Evolutionary conservation across 2,888 invertebrate genomes (phyloP), one percentile per base, ranked within the genome.

Genomic region (Caenorhabditis zanzibari): DNA sequence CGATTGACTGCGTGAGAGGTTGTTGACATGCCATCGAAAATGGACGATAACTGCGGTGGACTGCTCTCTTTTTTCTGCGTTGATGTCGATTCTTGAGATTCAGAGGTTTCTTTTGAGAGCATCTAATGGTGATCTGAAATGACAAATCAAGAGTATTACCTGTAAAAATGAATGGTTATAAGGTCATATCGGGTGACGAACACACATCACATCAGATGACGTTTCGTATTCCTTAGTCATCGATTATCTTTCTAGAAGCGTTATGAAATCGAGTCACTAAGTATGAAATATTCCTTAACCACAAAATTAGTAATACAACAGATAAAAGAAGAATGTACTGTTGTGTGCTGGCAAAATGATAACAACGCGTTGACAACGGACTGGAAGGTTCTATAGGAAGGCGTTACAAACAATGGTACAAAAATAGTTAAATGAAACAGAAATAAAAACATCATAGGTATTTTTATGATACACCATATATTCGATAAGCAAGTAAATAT

Each of bases 11-110:
- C 68, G 26, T 58, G 22, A 16, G 75, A 76, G 3, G 35, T 38
- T 35, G 54, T 58, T 49, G 75, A 76, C 68, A 76, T 58, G 9
- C 59, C 58, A 32, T 76, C 59, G 16, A 76, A 76, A 16, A 68
- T 66, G 4, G 44, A 22, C 38, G 44, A 35, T 59, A 76, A 44
- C 22, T 66, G 68, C 19, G 32, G 28, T 9, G 38, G 28, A 56
- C 44, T 64, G n/a, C 14, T 47, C 44, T 54, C 44, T 44, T 19
- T 9, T 22, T 64, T 54, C 12, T 16, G 16, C 54, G 38, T 32
- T 49, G 72, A 72, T 44, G 59, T 61, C 44, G 56, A 44, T 54
- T 22, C 38, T 24, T 54, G 24, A 16, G 54, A 14, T 26, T 49
- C 38, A 3, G 14, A 54, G 24, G 7, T 32, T 49, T 68, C 24